These are phyloP conservation scores for Scolopax mira DNA, from an alignment of 2,113 vertebrate genomes.

Conservation along the genomic window DNA sequence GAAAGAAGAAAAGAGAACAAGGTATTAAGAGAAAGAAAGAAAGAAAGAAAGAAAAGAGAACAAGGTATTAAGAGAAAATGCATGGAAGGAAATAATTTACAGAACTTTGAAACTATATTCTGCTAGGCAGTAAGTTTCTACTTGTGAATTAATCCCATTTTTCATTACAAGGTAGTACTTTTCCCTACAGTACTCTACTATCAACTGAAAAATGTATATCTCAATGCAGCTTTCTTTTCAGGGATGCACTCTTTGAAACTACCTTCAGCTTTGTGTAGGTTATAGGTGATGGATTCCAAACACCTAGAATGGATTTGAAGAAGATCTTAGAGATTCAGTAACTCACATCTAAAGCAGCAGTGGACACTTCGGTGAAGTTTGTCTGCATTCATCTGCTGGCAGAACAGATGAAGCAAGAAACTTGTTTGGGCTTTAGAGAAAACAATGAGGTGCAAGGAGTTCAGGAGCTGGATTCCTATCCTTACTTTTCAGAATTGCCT, in stretches of 20 bases:
- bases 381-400: not conserved
- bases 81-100: not conserved
- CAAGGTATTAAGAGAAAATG: not conserved
- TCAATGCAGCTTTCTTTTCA: not conserved
- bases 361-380: not conserved
- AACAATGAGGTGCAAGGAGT: not conserved
- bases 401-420: not conserved
- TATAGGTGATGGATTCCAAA: not conserved
- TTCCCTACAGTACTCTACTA: not conserved
- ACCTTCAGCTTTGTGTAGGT: not conserved
- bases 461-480: not conserved
- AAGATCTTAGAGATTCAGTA: not conserved
- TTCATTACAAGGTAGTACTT: not conserved
- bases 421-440: not conserved
- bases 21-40: too few species aligned
- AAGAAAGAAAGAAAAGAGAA: not conserved
- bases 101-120: not conserved
- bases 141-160: not conserved
- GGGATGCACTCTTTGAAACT: not conserved
- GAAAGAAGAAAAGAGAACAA: too few species aligned
- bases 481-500: not conserved
- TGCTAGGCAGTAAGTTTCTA: not conserved
- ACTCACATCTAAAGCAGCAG: not conserved
- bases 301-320: not conserved
- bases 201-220: not conserved